phyloP scores from a whole-genome alignment of 2,888 invertebrate genomes.

The Drosophila trichaetosa region DNA sequence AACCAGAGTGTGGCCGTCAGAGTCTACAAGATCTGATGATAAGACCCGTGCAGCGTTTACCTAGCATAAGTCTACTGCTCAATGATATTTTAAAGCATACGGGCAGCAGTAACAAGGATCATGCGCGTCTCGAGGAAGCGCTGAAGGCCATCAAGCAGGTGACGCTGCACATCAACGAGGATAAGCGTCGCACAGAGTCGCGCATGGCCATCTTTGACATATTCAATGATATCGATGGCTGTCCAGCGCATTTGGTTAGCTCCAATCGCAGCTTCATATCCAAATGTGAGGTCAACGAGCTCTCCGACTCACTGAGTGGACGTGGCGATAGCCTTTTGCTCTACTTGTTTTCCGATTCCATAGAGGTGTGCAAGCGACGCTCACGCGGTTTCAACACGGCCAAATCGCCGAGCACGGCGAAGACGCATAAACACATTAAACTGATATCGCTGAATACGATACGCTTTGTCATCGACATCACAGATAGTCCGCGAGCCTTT shows the following conservation, averaged over 20 bases:
- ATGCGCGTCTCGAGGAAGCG: conserved; percentile 92
- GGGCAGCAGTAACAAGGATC: conserved; percentile 94
- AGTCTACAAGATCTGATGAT: conserved; percentile 98
- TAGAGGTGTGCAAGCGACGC: conserved; percentile 95
- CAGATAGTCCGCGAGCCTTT: conserved; percentile 95
- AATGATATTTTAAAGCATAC: conserved; percentile 98
- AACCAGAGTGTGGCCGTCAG: conserved; percentile 98
- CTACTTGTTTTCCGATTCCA: conserved; percentile 96
- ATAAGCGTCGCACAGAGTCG: conserved; percentile 97
- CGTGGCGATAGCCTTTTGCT: conserved; percentile 94
- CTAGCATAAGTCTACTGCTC: conserved; percentile 96
- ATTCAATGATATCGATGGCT: conserved; percentile 98
- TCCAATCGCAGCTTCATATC: conserved; percentile 96
- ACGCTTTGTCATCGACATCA: conserved; percentile 95
- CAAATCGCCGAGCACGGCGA: conserved; percentile 90
- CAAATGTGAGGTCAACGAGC: conserved; percentile 94
- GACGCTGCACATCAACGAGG: conserved; percentile 98
- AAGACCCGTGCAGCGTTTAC: conserved; percentile 98
- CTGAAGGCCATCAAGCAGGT: conserved; percentile 95
- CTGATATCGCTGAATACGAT: conserved; percentile 95
- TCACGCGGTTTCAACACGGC: conserved; percentile 90
- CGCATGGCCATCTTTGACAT: conserved; percentile 98
- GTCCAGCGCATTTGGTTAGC: conserved; percentile 96
- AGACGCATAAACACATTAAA: conserved; percentile 96
- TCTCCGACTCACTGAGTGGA: conserved; percentile 93